Conservation (phyloP, 2,113 vertebrate species). For the Suncus etruscus region DNA sequence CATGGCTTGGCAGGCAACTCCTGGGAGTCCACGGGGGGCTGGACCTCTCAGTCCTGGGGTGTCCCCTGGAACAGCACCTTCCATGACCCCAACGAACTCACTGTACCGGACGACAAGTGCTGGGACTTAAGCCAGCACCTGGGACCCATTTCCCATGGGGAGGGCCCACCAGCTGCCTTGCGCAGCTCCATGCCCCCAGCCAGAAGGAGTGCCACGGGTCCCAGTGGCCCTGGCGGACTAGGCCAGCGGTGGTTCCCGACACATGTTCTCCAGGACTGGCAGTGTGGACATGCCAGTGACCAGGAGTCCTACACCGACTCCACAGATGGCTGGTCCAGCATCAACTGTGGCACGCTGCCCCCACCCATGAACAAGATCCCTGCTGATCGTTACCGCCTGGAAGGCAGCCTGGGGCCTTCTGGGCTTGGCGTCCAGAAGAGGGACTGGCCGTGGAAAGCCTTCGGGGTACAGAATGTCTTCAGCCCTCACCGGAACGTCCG, state of each 20-base stretch:
- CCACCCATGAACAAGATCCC: conserved; percentile 99
- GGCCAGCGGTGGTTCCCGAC: conserved; percentile 95
- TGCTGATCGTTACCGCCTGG: conserved; percentile 95
- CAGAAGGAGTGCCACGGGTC: conserved; percentile 84
- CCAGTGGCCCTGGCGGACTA: conserved; percentile 28
- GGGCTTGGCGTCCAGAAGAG: conserved; percentile 89
- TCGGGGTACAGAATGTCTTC: conserved; percentile 90
- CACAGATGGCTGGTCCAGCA: conserved; percentile 97
- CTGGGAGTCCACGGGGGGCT: conserved; percentile 89
- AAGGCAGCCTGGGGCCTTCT: conserved; percentile 89
- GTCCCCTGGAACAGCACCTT: conserved; percentile 91
- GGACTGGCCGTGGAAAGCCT: conserved; percentile 95
- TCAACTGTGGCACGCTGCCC: conserved; percentile 97
- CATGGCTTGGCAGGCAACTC: conserved; percentile 84
- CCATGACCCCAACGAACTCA: conserved; percentile 88
- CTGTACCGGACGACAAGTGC: conserved; percentile 90
- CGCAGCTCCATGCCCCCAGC: conserved; percentile 89
- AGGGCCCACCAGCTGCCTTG: conserved; percentile 87
- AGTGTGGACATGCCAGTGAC: conserved; percentile 92
- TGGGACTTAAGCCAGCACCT: conserved; percentile 86
- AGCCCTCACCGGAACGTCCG: conserved; percentile 88
- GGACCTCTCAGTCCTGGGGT: conserved; percentile 87
- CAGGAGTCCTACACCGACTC: conserved; percentile 99
- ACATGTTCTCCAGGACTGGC: conserved; percentile 95
- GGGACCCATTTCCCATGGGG: conserved; percentile 88